phyloP scores from a whole-genome alignment of 2,888 invertebrate genomes.

The Stenodera caucasica region DNA sequence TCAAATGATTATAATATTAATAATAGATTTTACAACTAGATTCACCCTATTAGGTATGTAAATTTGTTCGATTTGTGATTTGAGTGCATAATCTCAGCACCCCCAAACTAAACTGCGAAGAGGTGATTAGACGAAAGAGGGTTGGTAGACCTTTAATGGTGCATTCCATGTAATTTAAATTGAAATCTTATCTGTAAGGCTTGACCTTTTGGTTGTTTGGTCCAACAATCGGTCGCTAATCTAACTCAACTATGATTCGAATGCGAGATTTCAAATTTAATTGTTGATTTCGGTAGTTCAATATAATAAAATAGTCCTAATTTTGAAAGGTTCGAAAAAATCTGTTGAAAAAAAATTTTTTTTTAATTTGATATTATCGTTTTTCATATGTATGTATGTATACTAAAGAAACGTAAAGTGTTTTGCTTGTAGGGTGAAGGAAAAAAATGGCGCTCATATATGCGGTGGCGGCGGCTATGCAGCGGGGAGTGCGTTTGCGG shows the following conservation, averaged over 20 bases:
- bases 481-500: slow-evolving; percentile 43
- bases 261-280: slow-evolving; percentile 17
- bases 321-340: no score
- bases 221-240: slow-evolving; percentile 39
- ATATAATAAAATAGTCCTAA: no score
- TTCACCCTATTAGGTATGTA: no score
- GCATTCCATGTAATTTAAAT: slow-evolving; percentile 47
- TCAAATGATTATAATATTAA: no score
- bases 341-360: no score
- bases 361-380: no score
- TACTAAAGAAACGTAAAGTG: not conserved
- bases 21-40: no score
- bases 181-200: slow-evolving; percentile 49
- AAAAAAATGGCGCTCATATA: slow-evolving; percentile 27
- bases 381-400: no score
- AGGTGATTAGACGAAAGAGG: slow-evolving; percentile 4
- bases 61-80: slow-evolving; percentile 16
- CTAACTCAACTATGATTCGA: slow-evolving; percentile 38
- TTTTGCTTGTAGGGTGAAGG: not conserved
- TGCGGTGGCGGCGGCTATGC: slow-evolving; percentile 21
- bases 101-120: slow-evolving; percentile 7
- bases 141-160: slow-evolving; percentile 29
- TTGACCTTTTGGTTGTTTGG: slow-evolving; percentile 42
- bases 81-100: slow-evolving; percentile 20
- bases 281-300: no score